phyloP scores from a whole-genome alignment of 2,797 vertebrate genomes.

The Scomberomorus guttatus region DNA sequence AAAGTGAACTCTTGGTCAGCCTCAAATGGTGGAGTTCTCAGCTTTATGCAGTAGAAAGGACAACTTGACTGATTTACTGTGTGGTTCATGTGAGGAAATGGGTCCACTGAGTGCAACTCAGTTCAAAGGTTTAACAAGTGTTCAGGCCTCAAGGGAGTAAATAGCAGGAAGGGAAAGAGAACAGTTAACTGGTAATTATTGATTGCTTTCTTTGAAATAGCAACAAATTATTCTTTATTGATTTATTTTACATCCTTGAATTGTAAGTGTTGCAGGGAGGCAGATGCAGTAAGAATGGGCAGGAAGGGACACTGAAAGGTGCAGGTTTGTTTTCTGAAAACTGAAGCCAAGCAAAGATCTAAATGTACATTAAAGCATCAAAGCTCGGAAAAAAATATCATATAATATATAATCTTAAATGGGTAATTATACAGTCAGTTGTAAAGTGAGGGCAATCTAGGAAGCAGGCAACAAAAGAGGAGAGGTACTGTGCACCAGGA shows the following conservation, averaged over 20 bases:
- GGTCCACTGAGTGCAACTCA: neutral
- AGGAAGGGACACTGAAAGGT: constrained; percentile 28
- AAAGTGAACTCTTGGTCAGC: neutral
- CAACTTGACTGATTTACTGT: neutral
- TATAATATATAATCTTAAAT: constrained; percentile 12
- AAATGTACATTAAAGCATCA: neutral
- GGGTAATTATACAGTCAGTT: constrained; percentile 1
- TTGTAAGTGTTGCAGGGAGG: constrained; percentile 36
- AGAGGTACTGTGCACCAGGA: neutral
- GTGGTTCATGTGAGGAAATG: neutral
- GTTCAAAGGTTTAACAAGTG: constrained; percentile 16
- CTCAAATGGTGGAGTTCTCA: neutral
- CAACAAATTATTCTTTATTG: constrained; percentile 11
- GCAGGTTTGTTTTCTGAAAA: constrained; percentile 11
- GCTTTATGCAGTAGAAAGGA: neutral
- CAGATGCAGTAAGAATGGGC: neutral
- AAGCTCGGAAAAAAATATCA: neutral
- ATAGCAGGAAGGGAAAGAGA: constrained; percentile 39
- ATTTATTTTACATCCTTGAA: constrained; percentile 35
- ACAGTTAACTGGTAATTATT: constrained; percentile 31
- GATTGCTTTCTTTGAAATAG: constrained; percentile 36
- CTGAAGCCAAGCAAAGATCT: neutral
- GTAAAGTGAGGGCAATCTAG: neutral
- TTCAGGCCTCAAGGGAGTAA: neutral
- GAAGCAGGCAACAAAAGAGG: neutral